Base-by-base conservation (phyloP, 2,888 invertebrate genomes). In the Torymus texanus region DNA sequence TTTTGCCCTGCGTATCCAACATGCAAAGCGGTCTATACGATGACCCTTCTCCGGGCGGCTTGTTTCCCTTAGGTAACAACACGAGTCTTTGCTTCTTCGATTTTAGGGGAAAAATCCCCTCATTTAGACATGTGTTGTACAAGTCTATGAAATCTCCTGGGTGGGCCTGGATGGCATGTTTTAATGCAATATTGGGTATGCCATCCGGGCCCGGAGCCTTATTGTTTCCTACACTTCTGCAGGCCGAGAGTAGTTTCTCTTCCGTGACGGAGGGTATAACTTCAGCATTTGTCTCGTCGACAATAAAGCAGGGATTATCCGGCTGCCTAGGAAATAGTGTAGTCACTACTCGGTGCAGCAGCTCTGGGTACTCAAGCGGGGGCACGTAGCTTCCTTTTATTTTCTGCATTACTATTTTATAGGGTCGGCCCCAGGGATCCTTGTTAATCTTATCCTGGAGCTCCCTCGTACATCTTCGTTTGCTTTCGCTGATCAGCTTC, bases 211-310 rank as follows among this genome's bases (percentile, higher is more conserved):
- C n/a, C n/a, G n/a, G n/a, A n/a, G n/a, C n/a, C n/a, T n/a, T n/a
- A n/a, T n/a, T n/a, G n/a, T n/a, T n/a, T n/a, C n/a, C n/a, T n/a
- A n/a, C n/a, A n/a, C n/a, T n/a, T n/a, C n/a, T n/a, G n/a, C n/a
- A n/a, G n/a, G n/a, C n/a, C n/a, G n/a, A n/a, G n/a, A n/a, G n/a
- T n/a, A n/a, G n/a, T n/a, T n/a, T n/a, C n/a, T n/a, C n/a, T n/a
- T n/a, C n/a, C n/a, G n/a, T n/a, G n/a, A n/a, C n/a, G n/a, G n/a
- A n/a, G n/a, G n/a, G n/a, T n/a, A n/a, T n/a, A n/a, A n/a, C n/a
- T n/a, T n/a, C n/a, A n/a, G n/a, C n/a, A n/a, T n/a, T n/a, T n/a
- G 13, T 2, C 13, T 0, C 55, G 0, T 2, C 2, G 0, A 12
- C 8, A 0, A 55, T 55, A n/a, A 55, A 0, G 13, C 55, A 13